Evolutionary conservation across 2,113 vertebrate species (phyloP).

Genomic region (Tupaia chinensis): DNA sequence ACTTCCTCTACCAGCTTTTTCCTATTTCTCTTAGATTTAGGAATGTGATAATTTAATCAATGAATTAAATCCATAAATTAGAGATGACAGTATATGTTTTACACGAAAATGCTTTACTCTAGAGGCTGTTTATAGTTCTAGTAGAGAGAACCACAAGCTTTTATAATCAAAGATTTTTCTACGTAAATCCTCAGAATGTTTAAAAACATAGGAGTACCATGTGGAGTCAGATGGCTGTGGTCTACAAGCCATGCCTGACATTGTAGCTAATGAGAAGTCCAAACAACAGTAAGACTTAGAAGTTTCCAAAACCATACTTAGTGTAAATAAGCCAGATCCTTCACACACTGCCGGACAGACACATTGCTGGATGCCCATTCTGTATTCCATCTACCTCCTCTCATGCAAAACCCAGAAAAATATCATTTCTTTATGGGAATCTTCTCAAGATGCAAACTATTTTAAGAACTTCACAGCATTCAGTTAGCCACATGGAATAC

Average conservation of each 20-base stretch:
- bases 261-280: background rate
- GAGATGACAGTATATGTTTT: slow-evolving; percentile 7
- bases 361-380: background rate
- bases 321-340: background rate
- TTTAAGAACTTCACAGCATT: background rate
- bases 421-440: background rate
- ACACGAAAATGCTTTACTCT: slow-evolving; percentile 4
- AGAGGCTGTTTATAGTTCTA: slow-evolving; percentile 17
- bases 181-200: slow-evolving; percentile 18
- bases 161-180: background rate
- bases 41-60: background rate
- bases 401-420: background rate
- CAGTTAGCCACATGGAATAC: background rate
- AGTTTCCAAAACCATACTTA: background rate
- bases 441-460: background rate
- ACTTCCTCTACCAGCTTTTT: background rate
- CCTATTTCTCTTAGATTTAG: background rate
- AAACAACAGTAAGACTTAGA: background rate
- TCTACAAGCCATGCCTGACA: background rate
- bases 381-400: background rate
- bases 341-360: background rate
- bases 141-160: background rate
- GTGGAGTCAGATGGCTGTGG: background rate
- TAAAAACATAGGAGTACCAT: background rate
- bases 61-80: background rate